These are phyloP conservation scores for Drosophila pallidifrons DNA, from an alignment of 1,140 invertebrate species.

Conservation along the genomic window DNA sequence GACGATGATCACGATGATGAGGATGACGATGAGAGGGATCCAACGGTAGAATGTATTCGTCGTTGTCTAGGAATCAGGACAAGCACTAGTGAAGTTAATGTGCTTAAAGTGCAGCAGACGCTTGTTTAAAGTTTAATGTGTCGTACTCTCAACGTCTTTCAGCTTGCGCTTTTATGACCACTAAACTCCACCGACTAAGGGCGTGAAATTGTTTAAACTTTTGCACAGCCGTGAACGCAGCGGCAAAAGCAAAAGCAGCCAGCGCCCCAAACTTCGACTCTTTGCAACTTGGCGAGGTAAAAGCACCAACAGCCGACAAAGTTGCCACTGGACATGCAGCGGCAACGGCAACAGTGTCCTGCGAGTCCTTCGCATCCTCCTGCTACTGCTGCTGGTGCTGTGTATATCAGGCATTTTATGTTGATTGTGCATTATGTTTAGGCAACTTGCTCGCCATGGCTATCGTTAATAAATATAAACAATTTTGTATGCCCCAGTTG, in stretches of 20 bases:
- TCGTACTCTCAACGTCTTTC: conserved; percentile 34
- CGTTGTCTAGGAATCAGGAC: conserved; percentile 32
- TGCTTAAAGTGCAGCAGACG: conserved; percentile 59
- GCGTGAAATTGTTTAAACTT: conserved; percentile 75
- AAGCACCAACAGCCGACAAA: conserved; percentile 51
- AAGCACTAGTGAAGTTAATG: conserved; percentile 64
- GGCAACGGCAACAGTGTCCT: conserved; percentile 7
- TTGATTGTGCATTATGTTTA: conserved; percentile 27
- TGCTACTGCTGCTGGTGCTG: too few species aligned
- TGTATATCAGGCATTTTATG: background rate
- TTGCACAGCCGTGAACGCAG: conserved; percentile 19
- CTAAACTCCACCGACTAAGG: conserved; percentile 49
- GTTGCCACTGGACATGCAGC: conserved; percentile 32
- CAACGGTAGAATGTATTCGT: conserved; percentile 26
- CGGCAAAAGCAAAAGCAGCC: background rate
- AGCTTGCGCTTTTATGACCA: conserved; percentile 62
- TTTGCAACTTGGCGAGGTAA: conserved; percentile 32
- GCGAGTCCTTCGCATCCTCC: background rate
- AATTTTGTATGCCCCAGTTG: background rate
- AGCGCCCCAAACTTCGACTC: conserved; percentile 19
- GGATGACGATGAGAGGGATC: background rate
- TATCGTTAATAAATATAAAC: conserved; percentile 25
- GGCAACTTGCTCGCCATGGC: conserved; percentile 11
- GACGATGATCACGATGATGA: conserved; percentile 1
- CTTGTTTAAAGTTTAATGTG: conserved; percentile 66